Percentiles rank a stretch among this genome's conserved stretches.
phyloP scores from a whole-genome alignment of 2,113 vertebrate species.

The Porphyrio hochstetteri region DNA sequence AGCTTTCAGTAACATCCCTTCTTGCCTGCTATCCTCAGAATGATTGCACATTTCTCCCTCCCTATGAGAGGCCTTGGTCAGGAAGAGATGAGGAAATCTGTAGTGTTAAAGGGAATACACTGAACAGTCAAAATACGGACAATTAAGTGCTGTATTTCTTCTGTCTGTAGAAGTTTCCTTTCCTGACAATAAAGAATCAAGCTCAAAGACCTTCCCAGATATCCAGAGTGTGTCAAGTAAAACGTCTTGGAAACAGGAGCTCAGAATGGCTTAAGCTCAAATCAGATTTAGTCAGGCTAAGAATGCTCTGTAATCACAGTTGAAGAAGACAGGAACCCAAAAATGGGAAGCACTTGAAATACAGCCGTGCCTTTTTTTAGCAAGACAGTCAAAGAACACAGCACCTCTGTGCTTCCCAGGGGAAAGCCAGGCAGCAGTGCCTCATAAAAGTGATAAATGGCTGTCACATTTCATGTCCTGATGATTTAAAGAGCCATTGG shows the following conservation, averaged over 20 bases:
- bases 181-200: neutral
- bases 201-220: too few species aligned
- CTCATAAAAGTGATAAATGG: conserved; percentile 64
- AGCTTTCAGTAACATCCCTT: neutral
- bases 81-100: neutral
- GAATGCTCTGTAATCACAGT: neutral
- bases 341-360: neutral
- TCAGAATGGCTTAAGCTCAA: neutral
- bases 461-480: conserved; percentile 44
- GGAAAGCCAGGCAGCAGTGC: conserved; percentile 13
- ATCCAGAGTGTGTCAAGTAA: too few species aligned
- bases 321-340: neutral
- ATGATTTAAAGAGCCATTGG: conserved; percentile 66
- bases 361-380: neutral
- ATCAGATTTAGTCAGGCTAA: neutral
- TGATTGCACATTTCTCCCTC: rapidly evolving
- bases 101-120: neutral
- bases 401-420: neutral
- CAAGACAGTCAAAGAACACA: neutral
- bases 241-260: neutral
- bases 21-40: neutral
- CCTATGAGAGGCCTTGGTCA: neutral
- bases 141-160: neutral
- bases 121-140: neutral
- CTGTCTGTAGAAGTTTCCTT: neutral